Evolutionary conservation across 2,113 vertebrate genomes (phyloP), one percentile per base, ranked within the genome.

Genomic region (Pantherophis guttatus): DNA sequence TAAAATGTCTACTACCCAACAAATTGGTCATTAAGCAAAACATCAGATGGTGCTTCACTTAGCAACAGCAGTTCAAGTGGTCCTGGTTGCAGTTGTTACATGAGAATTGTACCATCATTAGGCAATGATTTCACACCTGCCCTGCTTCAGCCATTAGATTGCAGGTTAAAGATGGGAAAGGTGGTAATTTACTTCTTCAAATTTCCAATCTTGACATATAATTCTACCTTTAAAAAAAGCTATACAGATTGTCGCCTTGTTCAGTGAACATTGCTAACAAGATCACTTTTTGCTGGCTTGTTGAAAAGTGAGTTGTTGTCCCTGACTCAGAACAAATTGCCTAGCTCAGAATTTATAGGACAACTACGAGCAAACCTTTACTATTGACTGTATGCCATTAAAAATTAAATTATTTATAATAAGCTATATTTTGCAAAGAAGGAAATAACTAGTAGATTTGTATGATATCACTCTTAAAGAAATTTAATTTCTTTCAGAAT

Each of bases 351-450:
- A 39, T 81, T 92, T 93, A 50, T 17, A 94, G 93, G 65, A 21
- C 44, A 26, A 48, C 9, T 94, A 19, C 88, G 87, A 87, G 94
- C 58, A 33, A 86, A 33, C 52, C 85, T 93, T 94, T 94, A 53
- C 62, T 93, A 15, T 17, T 23, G 58, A 0, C 53, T 8, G 87
- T 39, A 55, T 91, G 26, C 26, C 48, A 93, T 88, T 92, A 29
- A n/a, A 52, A 3, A 85, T 93, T 89, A 59, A 48, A 87, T 57
- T 12, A 1, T 58, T n/a, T 62, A 53, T 48, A n/a, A 55, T 58
- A 50, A 9, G 4, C 13, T 12, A 91, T 26, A 59, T 50, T 53
- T 81, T 44, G 21, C 92, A 59, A 26, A 59, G 85, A 39, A 86
- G 13, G n/a, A 15, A 86, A 90, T 0, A 90, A 92, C 19, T 9